Evolutionary conservation across 1,140 invertebrate species (phyloP), one percentile per base, ranked within the genome.

Genomic region (Ditylenchus dipsaci): DNA sequence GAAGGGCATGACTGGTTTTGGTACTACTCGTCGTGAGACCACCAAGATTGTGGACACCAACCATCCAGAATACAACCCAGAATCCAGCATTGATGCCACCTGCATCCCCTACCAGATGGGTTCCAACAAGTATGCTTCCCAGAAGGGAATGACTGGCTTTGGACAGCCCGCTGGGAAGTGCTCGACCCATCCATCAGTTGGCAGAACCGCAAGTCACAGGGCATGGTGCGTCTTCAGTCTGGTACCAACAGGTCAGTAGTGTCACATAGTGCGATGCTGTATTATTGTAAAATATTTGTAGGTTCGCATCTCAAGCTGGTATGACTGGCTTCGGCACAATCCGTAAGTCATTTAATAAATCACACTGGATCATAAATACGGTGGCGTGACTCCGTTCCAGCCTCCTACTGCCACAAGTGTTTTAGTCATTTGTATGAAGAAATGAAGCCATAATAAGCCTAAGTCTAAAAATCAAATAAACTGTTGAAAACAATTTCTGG

Each of bases 191-290:
- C 73, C 5, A 83, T 82, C 76, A 68, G 61, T 21, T 83, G 81
- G 74, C 80, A 82, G 60, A 82, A 83, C 67, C 78, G 81, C 57
- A 82, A 83, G 58, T 83, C 81, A 21, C 80, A 82, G 63, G 80
- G 80, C 60, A 83, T 82, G 81, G 80, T 82, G 53, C 79, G 81
- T 65, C 77, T 83, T 38, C 80, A 82, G 65, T 82, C 81, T 30
- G 80, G 80, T 68, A 80, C 78, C 57, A 82, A 82, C 72, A 61
- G 79, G 53, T 76, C 15, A 9, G 73, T 45, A n/a, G n/a, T n/a
- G n/a, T n/a, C n/a, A n/a, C n/a, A n/a, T n/a, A 56, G 0, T n/a
- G n/a, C 38, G 13, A 64, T 64, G 21, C 53, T 65, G 21, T 58
- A 19, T 67, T 53, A 21, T 64, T n/a, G n/a, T 61, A 61, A n/a